Evolutionary conservation across 2,113 vertebrate species (phyloP), one percentile per base, ranked within the genome.

Genomic region (Oceanites oceanicus): DNA sequence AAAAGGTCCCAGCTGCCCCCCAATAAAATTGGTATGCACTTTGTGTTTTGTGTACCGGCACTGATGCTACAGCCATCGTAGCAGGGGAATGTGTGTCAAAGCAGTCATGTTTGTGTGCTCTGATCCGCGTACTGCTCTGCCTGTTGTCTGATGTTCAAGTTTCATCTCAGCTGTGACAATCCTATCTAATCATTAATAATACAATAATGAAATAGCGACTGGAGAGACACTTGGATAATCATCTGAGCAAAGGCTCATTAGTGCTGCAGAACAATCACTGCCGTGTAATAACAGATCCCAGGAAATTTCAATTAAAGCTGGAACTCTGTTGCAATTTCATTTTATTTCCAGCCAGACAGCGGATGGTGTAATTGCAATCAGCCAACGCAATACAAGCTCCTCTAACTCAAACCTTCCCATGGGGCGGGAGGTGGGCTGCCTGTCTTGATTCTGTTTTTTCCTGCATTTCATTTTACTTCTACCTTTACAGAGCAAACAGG

Each of bases 271-370:
- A 98, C 97, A 98, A 98, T 98, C 95, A 79, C 95, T 53, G 98
- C 95, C 15, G 21, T 97, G 97, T 98, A 98, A 98, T 98, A 98
- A 98, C 98, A 98, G 98, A 98, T 98, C 98, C 97, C 97, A 98
- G 98, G 98, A 98, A 98, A 98, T 98, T 98, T 98, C 98, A 98
- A 98, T 98, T 98, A 98, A 98, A 98, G 96, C 97, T 97, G 97
- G 96, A 98, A 98, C 97, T 98, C 98, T 96, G 97, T 96, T 97
- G 97, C 95, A 94, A 94, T 97, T 97, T 97, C 97, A 95, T 97
- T 96, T 97, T 92, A 78, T 97, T 97, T 97, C 94, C 90, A 96
- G 93, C 96, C 93, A 75, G 78, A 22, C 81, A 38, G 95, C 32
- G 75, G 91, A 81, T 71, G 90, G 87, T 27, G 32, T 97, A 97